Conservation (phyloP, 2,113 vertebrate species). For the Danionella cerebrum region DNA sequence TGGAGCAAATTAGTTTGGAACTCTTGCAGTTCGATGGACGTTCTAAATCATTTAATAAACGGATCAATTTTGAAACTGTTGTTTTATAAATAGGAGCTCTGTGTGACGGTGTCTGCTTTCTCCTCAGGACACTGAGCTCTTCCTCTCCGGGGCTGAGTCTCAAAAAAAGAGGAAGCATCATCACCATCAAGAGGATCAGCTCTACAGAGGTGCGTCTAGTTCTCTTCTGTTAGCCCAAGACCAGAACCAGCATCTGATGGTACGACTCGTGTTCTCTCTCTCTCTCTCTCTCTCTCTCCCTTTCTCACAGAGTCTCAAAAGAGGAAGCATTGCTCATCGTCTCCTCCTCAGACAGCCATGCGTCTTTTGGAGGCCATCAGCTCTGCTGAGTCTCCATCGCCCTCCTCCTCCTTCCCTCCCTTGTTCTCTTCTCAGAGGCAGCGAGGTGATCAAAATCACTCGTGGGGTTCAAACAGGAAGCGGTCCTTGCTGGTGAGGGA, state of each 20-base stretch:
- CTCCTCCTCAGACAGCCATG: conserved; percentile 72
- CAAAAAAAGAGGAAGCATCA: conserved; percentile 91
- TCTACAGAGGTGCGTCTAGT: conserved; percentile 66
- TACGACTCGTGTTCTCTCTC: too few relatives aligned
- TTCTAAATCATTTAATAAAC: too few relatives aligned
- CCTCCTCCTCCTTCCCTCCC: conserved; percentile 68
- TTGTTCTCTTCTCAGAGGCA: conserved; percentile 60
- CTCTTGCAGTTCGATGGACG: too few relatives aligned
- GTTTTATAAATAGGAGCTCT: too few relatives aligned
- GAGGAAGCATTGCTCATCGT: conserved; percentile 12
- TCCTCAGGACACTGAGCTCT: conserved; percentile 75
- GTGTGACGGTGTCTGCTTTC: too few relatives aligned
- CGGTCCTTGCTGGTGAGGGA: conserved; percentile 74
- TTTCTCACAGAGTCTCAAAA: too few relatives aligned
- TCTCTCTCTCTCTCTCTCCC: too few relatives aligned
- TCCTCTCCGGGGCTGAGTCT: conserved; percentile 69
- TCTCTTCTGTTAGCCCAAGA: too few relatives aligned
- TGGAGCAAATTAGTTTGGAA: too few relatives aligned
- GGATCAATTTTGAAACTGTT: too few relatives aligned
- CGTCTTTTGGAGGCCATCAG: conserved; percentile 88
- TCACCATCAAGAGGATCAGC: conserved; percentile 79
- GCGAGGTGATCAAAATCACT: conserved; percentile 42
- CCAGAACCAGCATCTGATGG: too few relatives aligned
- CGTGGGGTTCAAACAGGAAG: conserved; percentile 72
- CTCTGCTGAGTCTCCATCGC: conserved; percentile 77